phyloP scores from a whole-genome alignment of 2,797 vertebrate species.

The Halcyon chelicuti region DNA sequence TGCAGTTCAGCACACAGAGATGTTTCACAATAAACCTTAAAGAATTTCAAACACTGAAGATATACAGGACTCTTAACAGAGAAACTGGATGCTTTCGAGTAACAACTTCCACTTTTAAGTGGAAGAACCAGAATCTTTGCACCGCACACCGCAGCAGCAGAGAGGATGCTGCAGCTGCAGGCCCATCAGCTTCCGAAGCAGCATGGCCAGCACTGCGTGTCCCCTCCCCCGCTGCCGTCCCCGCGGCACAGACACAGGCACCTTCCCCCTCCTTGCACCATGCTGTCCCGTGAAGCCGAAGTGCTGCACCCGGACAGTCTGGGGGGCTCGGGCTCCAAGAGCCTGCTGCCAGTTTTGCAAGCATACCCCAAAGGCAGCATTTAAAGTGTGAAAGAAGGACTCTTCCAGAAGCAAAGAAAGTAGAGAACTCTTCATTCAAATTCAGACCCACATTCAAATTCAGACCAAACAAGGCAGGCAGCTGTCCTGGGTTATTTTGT shows the following conservation, averaged over 20 bases:
- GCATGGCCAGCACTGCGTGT: fast-evolving
- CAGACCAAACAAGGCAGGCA: neutral
- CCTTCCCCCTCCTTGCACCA: neutral
- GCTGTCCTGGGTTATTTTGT: neutral
- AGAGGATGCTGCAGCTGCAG: fast-evolving
- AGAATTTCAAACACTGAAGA: neutral
- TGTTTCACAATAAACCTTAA: neutral
- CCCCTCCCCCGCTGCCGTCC: fast-evolving
- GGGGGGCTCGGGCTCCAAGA: neutral
- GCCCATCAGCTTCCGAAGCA: fast-evolving
- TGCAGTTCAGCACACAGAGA: neutral
- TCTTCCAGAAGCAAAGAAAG: neutral
- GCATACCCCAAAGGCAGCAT: neutral
- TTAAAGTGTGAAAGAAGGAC: neutral
- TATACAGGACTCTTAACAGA: neutral
- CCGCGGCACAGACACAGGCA: fast-evolving
- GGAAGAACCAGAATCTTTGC: neutral
- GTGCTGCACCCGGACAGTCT: fast-evolving
- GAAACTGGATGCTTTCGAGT: neutral
- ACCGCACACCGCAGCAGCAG: fast-evolving
- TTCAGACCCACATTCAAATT: neutral
- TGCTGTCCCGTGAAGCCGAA: fast-evolving
- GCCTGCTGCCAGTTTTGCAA: neutral
- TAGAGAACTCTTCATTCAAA: neutral
- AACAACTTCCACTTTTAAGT: neutral